phyloP scores from a whole-genome alignment of 2,797 vertebrate species.

The Poeciliopsis gracilis region DNA sequence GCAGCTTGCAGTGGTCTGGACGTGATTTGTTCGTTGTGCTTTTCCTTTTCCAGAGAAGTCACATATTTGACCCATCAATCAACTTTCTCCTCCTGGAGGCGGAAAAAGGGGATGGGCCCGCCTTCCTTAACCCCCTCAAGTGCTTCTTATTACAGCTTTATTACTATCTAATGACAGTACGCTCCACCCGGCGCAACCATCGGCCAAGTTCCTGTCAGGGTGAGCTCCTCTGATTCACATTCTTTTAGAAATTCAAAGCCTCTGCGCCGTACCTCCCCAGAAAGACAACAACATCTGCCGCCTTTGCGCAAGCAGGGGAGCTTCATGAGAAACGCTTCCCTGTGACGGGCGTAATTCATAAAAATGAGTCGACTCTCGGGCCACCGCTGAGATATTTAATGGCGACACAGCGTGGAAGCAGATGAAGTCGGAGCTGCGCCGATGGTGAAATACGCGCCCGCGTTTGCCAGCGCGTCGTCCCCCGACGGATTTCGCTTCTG shows the following conservation, averaged over 20 bases:
- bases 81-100: slow-evolving; percentile 22
- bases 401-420: slow-evolving; percentile 24
- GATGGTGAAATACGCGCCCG: slow-evolving; percentile 29
- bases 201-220: slow-evolving; percentile 58
- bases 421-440: slow-evolving; percentile 23
- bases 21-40: slow-evolving; percentile 2
- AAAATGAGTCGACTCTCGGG: slow-evolving; percentile 25
- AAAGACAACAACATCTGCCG: slow-evolving; percentile 39
- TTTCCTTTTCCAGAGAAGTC: slow-evolving; percentile 18
- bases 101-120: slow-evolving; percentile 35
- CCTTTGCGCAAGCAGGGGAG: slow-evolving; percentile 1
- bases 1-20: neutral
- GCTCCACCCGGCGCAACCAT: slow-evolving; percentile 19
- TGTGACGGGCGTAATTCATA: slow-evolving; percentile 27
- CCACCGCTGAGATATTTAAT: slow-evolving; percentile 34
- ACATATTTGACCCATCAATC: slow-evolving; percentile 18
- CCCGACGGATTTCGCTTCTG: slow-evolving; percentile 21
- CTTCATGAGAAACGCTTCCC: slow-evolving; percentile 19
- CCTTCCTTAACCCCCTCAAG: slow-evolving; percentile 26
- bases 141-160: slow-evolving; percentile 39
- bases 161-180: slow-evolving; percentile 24
- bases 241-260: slow-evolving; percentile 25
- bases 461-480: slow-evolving; percentile 1
- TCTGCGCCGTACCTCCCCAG: slow-evolving; percentile 31
- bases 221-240: slow-evolving; percentile 10